Evolutionary conservation across 2,113 vertebrate species (phyloP), one percentile per base, ranked within the genome.

Genomic region (Corythornis cristatus): DNA sequence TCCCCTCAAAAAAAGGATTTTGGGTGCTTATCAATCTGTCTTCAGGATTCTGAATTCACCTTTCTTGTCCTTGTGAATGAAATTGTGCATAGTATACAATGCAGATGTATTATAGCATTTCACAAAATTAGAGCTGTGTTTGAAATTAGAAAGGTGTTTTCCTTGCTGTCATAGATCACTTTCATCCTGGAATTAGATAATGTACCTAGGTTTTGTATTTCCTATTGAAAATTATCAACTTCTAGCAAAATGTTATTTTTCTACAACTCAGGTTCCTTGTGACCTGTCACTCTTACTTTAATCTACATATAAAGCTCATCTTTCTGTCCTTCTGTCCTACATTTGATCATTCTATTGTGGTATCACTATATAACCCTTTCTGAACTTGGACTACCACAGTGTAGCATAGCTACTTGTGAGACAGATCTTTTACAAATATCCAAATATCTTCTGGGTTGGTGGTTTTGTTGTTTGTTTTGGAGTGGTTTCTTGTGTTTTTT

Each of bases 381-480:
- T 80, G 35, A 15, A 45, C 33, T 77, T 68, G 35, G 37, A 35
- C 8, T 68, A 57, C 9, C 7, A 23, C 29, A 35, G 20, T 10
- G 54, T 68, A 84, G 53, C 5, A 2, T n/a, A 73, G 8, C 4
- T 0, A 0, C 56, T 18, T 3, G 19, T 9, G 6, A 72, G 6
- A 2, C 21, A 67, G 35, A 33, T 68, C n/a, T 9, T 87, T 68
- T 61, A 8, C 18, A 82, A 65, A 72, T 21, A 2, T 26, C 37
- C 37, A 37, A 37, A 37, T 37, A 37, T 37, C 37, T 37, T 37
- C 37, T 37, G 37, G 37, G 37, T 37, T 37, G 37, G 37, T 37
- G 37, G 37, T 37, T 37, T 37, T 37, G 37, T 37, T 37, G 37
- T 37, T 37, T 37, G 37, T 37, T 37, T 37, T 37, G 37, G 37